These are phyloP conservation scores for Limenitis camilla DNA, from an alignment of 2,888 invertebrate species.

Conservation along the genomic window DNA sequence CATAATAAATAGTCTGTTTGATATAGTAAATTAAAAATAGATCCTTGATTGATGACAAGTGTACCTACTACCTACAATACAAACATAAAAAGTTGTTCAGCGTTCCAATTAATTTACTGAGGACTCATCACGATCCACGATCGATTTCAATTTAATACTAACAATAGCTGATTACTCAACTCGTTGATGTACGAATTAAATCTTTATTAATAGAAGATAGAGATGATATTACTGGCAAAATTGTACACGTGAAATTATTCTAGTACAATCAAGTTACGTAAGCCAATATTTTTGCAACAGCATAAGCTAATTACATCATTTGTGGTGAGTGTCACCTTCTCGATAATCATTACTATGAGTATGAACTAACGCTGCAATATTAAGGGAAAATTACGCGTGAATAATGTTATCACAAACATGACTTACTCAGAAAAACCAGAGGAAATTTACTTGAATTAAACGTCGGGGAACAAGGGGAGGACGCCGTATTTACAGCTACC, in stretches of 20 bases:
- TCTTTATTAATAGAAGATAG: not conserved
- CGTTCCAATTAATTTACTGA: slow-evolving; percentile 1
- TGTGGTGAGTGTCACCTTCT: slow-evolving; percentile 23
- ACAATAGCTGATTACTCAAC: slow-evolving; percentile 1
- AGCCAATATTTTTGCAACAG: slow-evolving; percentile 20
- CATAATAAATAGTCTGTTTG: not conserved
- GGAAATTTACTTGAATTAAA: not conserved
- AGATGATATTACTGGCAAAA: slow-evolving; percentile 1
- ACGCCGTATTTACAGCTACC: too few species aligned
- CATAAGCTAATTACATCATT: slow-evolving; percentile 24
- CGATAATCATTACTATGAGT: slow-evolving; percentile 10
- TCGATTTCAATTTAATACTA: slow-evolving; percentile 1
- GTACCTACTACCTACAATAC: not conserved
- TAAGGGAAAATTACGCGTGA: slow-evolving; percentile 5
- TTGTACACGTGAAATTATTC: slow-evolving; percentile 9
- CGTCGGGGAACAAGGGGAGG: too few species aligned
- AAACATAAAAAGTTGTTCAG: slow-evolving; percentile 5
- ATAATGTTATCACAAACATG: not conserved
- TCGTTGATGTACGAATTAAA: not conserved
- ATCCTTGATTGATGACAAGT: not conserved
- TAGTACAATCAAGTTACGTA: slow-evolving; percentile 17
- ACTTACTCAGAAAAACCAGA: not conserved
- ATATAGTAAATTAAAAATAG: not conserved
- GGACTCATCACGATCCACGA: slow-evolving; percentile 1
- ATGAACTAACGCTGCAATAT: not conserved